Evolutionary conservation across 2,888 invertebrate species (phyloP), one percentile per base, ranked within the genome.

Genomic region (Nezara viridula): DNA sequence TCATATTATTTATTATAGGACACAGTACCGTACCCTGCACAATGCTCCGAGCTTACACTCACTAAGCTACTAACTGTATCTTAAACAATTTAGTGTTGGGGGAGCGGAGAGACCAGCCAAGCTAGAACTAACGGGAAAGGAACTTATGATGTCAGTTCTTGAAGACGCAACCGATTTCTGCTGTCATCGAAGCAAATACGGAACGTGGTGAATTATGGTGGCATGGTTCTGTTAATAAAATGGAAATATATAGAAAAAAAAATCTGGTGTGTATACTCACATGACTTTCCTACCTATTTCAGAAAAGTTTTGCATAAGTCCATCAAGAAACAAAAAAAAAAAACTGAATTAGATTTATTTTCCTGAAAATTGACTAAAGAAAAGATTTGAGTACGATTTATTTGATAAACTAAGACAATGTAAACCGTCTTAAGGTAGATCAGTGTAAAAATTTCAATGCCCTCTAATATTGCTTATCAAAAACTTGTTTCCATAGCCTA

Each of bases 21-120:
- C 24, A 44, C 81, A 81, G 81, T 81, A 81, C 44, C 21, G 81
- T 44, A 81, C 24, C 40, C 40, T 81, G 24, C 81, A 44, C 81
- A 81, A 44, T 44, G n/a, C 40, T 19, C 44, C 9, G 44, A 81
- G 44, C 44, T n/a, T 44, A 24, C 40, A n/a, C n/a, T 44, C 81
- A 81, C 81, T 44, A 81, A 40, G 40, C 44, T 44, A 81, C 44
- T 81, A 81, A 81, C 40, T 81, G 81, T 81, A n/a, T n/a, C 40
- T 44, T n/a, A 81, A 81, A 81, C 81, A 81, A 44, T 81, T 81
- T 81, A 44, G 40, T 81, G 44, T 44, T 44, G 24, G 81, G 14
- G 81, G 24, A 81, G 40, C 81, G 81, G 21, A 81, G 81, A 81
- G 81, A 44, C 44, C 40, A 81, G n/a, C 81, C 9, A 44, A 81